These are phyloP conservation scores for Caenorhabditis sp. DNA, from an alignment of 2,888 invertebrate species.

Conservation along the genomic window DNA sequence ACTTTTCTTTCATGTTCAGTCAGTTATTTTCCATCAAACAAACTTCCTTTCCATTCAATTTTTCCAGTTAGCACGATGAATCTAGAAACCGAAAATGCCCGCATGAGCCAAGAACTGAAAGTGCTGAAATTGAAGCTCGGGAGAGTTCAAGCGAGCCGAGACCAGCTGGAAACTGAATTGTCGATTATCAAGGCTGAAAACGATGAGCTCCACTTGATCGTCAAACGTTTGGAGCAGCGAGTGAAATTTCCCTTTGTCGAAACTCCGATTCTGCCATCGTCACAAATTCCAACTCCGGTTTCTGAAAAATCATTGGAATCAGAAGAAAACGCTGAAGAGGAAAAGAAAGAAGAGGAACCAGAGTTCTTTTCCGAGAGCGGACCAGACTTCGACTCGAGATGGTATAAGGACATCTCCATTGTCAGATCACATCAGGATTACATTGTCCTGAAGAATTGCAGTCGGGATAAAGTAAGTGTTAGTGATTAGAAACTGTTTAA, in stretches of 20 bases:
- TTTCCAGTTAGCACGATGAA: conserved; percentile 6
- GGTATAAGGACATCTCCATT: conserved; percentile 11
- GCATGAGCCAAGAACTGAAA: conserved; percentile 10
- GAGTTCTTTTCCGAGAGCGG: conserved; percentile 4
- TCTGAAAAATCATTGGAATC: conserved; percentile 1
- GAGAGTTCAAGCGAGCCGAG: conserved; percentile 13
- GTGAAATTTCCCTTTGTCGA: not conserved
- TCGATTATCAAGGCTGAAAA: conserved; percentile 5
- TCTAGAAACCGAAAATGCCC: conserved; percentile 9
- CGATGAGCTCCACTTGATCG: not conserved
- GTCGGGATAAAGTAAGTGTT: not conserved
- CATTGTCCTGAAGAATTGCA: conserved; percentile 23
- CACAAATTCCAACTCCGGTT: not conserved
- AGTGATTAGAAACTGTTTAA: too few species aligned
- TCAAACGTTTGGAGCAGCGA: not conserved
- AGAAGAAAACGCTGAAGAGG: not conserved
- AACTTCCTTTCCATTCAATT: not conserved
- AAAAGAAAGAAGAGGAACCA: conserved; percentile 4
- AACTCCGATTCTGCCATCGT: not conserved
- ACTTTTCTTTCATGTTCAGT: not conserved
- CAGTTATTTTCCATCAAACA: not conserved
- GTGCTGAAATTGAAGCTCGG: not conserved
- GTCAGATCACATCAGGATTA: conserved; percentile 11
- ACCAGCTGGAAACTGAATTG: conserved; percentile 4
- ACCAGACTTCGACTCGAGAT: conserved; percentile 27